Evolutionary conservation across 37 sponge, comb jelly and placozoan genomes (phyloP).

Genomic region (Tethya wilhelma): DNA sequence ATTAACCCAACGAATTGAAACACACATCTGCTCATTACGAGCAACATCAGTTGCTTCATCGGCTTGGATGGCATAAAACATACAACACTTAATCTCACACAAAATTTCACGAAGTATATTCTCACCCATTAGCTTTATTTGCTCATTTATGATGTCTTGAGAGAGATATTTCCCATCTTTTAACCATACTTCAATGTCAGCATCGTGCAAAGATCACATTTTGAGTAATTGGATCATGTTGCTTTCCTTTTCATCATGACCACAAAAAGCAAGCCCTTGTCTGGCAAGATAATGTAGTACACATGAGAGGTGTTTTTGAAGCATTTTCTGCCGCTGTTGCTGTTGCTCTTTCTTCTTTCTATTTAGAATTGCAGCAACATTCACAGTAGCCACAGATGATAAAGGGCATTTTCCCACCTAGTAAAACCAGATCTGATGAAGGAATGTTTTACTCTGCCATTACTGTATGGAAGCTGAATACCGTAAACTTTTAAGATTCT

Average conservation of each 20-base stretch:
- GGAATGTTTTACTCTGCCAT: slow-evolving; percentile 25
- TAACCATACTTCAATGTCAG: slow-evolving; percentile 3
- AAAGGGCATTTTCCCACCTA: slow-evolving; percentile 43
- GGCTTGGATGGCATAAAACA: slow-evolving; percentile 14
- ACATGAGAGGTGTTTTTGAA: slow-evolving; percentile 38
- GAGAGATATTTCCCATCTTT: slow-evolving; percentile 20
- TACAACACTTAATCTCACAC: slow-evolving; percentile 1
- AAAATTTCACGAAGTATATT: neutral
- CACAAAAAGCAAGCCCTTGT: slow-evolving; percentile 36
- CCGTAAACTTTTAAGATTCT: neutral
- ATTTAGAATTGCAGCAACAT: neutral
- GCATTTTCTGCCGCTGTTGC: neutral
- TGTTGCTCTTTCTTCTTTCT: slow-evolving; percentile 13
- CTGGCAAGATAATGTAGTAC: slow-evolving; percentile 16
- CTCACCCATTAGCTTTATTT: slow-evolving; percentile 37
- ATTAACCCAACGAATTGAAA: slow-evolving; percentile 43
- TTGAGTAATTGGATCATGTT: slow-evolving; percentile 36
- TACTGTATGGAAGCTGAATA: neutral
- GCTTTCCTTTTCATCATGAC: slow-evolving; percentile 47
- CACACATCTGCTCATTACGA: slow-evolving; percentile 27
- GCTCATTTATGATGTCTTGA: slow-evolving; percentile 37
- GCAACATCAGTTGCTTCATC: slow-evolving; percentile 44
- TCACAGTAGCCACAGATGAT: neutral
- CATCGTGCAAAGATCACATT: neutral
- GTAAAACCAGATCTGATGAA: slow-evolving; percentile 46